Evolutionary conservation across 2,113 vertebrate genomes (phyloP).

Genomic region (Grantiella picta): DNA sequence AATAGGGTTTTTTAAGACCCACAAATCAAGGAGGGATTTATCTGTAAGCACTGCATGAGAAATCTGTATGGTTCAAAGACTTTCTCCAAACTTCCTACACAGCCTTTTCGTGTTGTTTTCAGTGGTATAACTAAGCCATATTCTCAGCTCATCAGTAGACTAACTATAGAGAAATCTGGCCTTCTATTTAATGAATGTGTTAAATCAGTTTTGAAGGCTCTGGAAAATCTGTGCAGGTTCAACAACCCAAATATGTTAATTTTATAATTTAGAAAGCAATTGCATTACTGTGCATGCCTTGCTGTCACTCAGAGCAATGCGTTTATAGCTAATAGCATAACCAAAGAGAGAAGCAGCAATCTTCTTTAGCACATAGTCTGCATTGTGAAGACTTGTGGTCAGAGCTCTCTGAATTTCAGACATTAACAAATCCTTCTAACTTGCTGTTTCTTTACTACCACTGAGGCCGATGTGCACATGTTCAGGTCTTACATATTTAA

Average conservation of each 20-base stretch:
- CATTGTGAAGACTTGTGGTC: neutral
- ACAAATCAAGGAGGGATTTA: neutral
- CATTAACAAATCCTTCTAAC: neutral
- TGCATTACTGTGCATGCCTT: neutral
- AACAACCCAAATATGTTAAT: neutral
- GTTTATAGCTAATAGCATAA: neutral
- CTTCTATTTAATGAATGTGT: neutral
- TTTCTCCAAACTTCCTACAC: neutral
- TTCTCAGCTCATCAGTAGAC: neutral
- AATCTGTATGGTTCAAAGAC: neutral
- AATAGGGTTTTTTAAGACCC: neutral
- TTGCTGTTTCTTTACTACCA: neutral
- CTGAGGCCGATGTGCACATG: neutral
- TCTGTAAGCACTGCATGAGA: neutral
- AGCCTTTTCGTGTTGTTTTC: neutral
- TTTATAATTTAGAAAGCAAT: neutral
- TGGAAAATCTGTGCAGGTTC: neutral
- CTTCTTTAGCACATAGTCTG: neutral
- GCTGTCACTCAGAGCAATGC: neutral
- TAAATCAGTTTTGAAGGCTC: neutral
- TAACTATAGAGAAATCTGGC: neutral
- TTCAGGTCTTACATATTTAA: neutral
- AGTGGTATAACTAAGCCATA: neutral
- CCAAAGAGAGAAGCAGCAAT: neutral
- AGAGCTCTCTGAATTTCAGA: neutral